Base-by-base conservation (phyloP, 1,140 invertebrate species). In the Temnothorax curvispinosus region DNA sequence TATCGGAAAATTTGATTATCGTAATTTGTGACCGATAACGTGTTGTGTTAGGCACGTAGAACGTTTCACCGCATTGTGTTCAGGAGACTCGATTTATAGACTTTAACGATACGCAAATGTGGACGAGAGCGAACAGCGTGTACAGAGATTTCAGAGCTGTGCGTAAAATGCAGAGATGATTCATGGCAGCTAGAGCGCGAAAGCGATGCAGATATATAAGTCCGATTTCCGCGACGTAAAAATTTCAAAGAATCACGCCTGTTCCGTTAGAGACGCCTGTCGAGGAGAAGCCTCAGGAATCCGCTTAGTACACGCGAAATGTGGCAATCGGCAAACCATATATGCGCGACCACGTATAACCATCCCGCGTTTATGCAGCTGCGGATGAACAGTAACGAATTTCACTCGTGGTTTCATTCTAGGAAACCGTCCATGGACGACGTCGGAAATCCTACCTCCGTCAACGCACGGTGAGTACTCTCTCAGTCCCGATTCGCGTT, bases 371-470 rank as follows among this genome's bases (percentile, higher is more conserved):
- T 94, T 88, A 94, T 95, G 91, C 94, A 95, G 76, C 92, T 95
- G 56, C 92, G 92, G 71, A 89, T 93, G 76, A 94, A 92, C 91
- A 95, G 92, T 95, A 95, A 95, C 93, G 93, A 95, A 93, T 93
- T 95, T 93, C 94, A 95, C 94, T 93, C 94, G 91, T 96, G 95
- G 93, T 96, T 96, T 96, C 95, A 94, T 97, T 97, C 93, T 96
- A 97, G 97, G 96, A 97, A 97, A 95, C 97, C 97, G 86, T 96
- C 97, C 74, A 96, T 97, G 95, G 97, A 97, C 93, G 97, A 97
- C 90, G 96, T 97, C 86, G 96, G 96, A 78, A 97, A 97, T 92
- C 96, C 97, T 18, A 96, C 97, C 72, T 97, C 97, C 50, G 97
- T 97, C 90, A 97, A 97, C 93, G 96, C 96, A 93, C 97, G 97